These are phyloP conservation scores for Trinectes maculatus DNA, from an alignment of 2,113 vertebrate species.

Conservation along the genomic window DNA sequence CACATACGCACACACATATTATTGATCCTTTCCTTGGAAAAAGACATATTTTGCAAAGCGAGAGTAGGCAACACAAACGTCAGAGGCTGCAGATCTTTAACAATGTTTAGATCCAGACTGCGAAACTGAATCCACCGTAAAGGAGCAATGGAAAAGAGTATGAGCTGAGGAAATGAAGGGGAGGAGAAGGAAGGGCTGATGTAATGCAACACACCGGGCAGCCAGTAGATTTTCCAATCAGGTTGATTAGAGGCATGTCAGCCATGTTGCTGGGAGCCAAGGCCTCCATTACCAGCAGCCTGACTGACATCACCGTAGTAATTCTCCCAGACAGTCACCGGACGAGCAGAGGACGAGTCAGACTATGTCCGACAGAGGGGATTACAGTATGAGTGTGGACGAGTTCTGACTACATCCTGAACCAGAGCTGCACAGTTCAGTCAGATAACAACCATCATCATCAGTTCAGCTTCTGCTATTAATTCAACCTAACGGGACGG, in stretches of 20 bases:
- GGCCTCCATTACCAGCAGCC: constrained; percentile 53
- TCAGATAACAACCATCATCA: not conserved
- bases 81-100: not conserved
- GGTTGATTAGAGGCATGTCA: constrained; percentile 65
- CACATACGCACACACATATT: not conserved
- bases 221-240: constrained; percentile 71
- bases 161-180: constrained; percentile 33
- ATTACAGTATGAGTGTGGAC: constrained; percentile 24
- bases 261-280: constrained; percentile 54
- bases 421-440: constrained; percentile 11
- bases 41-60: constrained; percentile 24
- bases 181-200: constrained; percentile 31
- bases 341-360: constrained; percentile 39
- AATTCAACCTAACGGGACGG: constrained; percentile 2
- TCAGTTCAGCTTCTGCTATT: not conserved
- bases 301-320: constrained; percentile 50
- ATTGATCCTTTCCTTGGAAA: constrained; percentile 49
- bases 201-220: constrained; percentile 51
- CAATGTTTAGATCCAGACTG: constrained; percentile 5
- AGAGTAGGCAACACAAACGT: constrained; percentile 21
- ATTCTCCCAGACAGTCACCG: constrained; percentile 43
- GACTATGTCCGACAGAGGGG: constrained; percentile 28
- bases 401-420: constrained; percentile 9
- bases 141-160: not conserved
- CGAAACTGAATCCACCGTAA: not conserved